A percentile compares a stretch with the other conserved stretches of the same genome.
phyloP scores from a whole-genome alignment of 2,797 vertebrate genomes.

The Botia almorhae region DNA sequence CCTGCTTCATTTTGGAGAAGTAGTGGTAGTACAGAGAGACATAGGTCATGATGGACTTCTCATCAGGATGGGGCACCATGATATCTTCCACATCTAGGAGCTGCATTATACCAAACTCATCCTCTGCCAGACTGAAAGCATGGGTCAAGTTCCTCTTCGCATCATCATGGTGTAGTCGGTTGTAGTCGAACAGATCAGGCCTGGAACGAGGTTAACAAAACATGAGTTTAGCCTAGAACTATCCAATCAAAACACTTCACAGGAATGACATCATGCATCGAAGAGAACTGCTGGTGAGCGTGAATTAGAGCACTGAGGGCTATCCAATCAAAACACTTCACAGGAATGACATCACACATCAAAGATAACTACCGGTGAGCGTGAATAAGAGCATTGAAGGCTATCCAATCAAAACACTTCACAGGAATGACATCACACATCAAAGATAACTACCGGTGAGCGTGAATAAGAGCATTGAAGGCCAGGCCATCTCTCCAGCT shows the following conservation, averaged over 20 bases:
- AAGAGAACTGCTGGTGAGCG: slow-evolving; percentile 81
- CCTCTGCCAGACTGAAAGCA: slow-evolving; percentile 84
- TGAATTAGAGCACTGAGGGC: slow-evolving; percentile 82
- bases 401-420: neutral
- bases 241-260: neutral
- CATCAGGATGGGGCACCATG: slow-evolving; percentile 81
- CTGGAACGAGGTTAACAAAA: slow-evolving; percentile 66
- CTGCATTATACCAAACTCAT: slow-evolving; percentile 83
- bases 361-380: slow-evolving; percentile 81
- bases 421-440: neutral
- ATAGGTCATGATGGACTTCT: slow-evolving; percentile 92
- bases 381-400: slow-evolving; percentile 82
- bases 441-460: slow-evolving; percentile 80
- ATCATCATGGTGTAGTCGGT: slow-evolving; percentile 70
- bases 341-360: neutral
- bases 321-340: neutral
- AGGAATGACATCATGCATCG: neutral
- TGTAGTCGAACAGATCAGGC: slow-evolving; percentile 86
- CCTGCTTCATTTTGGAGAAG: slow-evolving; percentile 87
- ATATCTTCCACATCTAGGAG: slow-evolving; percentile 90
- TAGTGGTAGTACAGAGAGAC: slow-evolving; percentile 90
- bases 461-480: slow-evolving; percentile 90
- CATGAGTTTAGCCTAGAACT: too few relatives aligned
- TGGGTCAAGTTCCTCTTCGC: slow-evolving; percentile 79
- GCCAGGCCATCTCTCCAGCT: slow-evolving; percentile 90